A percentile compares a stretch with the other conserved stretches of the same genome.
These are phyloP conservation scores for Psittacula echo DNA, from an alignment of 2,797 vertebrate species.

Conservation along the genomic window DNA sequence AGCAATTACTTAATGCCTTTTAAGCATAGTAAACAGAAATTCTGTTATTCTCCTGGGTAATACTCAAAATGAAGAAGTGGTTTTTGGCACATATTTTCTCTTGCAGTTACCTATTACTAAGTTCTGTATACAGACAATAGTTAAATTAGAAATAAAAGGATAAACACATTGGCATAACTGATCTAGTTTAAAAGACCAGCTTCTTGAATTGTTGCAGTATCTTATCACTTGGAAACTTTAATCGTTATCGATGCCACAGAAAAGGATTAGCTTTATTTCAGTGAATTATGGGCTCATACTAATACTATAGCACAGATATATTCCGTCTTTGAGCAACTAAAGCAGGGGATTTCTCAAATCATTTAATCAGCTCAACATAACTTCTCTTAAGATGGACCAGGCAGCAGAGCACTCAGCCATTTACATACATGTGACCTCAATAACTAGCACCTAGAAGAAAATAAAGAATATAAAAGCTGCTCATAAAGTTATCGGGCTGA, in stretches of 20 bases:
- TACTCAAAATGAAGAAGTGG: background rate
- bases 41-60: background rate
- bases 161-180: background rate
- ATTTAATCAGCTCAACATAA: background rate
- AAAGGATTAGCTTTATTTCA: background rate
- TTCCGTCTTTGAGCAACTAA: background rate
- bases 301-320: background rate
- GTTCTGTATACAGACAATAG: background rate
- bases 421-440: background rate
- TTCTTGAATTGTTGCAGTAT: background rate
- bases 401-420: background rate
- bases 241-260: background rate
- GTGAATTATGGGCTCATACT: background rate
- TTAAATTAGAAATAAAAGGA: background rate
- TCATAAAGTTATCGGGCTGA: background rate
- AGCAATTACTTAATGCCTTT: background rate
- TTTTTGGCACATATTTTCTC: background rate
- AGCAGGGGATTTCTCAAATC: background rate
- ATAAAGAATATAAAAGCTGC: background rate
- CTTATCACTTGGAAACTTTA: background rate
- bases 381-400: background rate
- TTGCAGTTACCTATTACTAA: background rate
- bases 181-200: background rate
- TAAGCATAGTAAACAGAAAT: background rate
- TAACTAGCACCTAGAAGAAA: background rate